These are phyloP conservation scores for Mareca penelope DNA, from an alignment of 2,797 vertebrate species.

Conservation along the genomic window DNA sequence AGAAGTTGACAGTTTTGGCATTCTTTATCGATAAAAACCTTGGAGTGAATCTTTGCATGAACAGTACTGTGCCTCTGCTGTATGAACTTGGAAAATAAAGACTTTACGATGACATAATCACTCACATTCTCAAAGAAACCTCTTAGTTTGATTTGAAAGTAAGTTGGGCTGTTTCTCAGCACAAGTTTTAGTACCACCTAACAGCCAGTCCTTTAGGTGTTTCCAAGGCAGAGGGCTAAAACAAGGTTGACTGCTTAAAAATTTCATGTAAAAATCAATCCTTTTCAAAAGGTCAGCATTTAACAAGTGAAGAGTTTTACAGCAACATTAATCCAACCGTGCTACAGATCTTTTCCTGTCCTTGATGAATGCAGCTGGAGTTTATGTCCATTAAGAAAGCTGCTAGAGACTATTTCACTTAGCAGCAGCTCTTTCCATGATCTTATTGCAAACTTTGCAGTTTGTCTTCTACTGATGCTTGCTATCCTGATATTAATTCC, in stretches of 20 bases:
- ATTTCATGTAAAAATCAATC: neutral
- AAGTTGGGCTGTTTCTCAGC: neutral
- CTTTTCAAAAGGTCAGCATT: neutral
- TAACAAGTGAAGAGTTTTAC: conserved; percentile 1
- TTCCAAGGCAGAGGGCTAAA: neutral
- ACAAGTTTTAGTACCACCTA: neutral
- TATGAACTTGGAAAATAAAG: neutral
- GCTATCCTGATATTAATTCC: neutral
- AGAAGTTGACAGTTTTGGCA: neutral
- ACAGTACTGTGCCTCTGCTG: neutral
- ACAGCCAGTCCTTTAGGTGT: neutral
- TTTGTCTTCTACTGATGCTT: neutral
- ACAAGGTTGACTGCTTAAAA: neutral
- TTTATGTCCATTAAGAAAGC: neutral
- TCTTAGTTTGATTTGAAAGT: neutral
- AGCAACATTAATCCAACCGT: neutral
- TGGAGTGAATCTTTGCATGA: neutral
- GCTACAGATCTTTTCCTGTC: neutral
- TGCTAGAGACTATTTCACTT: neutral
- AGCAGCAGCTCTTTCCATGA: neutral
- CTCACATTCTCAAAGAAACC: neutral
- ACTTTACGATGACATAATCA: neutral
- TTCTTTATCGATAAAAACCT: neutral
- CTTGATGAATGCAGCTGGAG: neutral
- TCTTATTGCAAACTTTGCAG: neutral